Percentiles rank a stretch among this genome's conserved stretches.
phyloP scores from a whole-genome alignment of 2,888 invertebrate genomes.

The Smittia aterrima region DNA sequence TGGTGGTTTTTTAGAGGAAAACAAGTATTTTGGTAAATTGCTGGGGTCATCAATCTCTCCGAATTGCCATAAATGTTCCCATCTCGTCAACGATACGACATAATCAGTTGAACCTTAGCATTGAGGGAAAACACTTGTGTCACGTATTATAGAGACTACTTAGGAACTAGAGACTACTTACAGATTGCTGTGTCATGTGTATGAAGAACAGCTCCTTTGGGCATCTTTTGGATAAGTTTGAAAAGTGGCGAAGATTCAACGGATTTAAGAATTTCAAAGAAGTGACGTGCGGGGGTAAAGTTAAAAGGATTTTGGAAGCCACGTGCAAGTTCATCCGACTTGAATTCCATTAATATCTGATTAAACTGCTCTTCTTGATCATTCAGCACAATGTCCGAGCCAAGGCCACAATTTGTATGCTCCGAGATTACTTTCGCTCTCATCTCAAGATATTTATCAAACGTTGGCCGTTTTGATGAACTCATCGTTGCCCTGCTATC shows the following conservation, averaged over 20 bases:
- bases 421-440: constrained; percentile 55
- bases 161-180: background rate
- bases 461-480: constrained; percentile 46
- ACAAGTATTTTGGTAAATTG: constrained; percentile 24
- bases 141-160: no score
- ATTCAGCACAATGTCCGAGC: constrained; percentile 56
- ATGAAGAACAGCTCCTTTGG: constrained; percentile 75
- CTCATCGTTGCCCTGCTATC: background rate
- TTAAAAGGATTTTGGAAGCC: constrained; percentile 58
- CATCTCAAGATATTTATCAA: constrained; percentile 46
- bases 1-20: constrained; percentile 11
- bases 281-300: constrained; percentile 66
- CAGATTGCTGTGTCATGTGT: constrained; percentile 66
- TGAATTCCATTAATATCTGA: constrained; percentile 56
- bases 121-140: background rate
- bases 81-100: constrained; percentile 63
- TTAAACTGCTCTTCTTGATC: constrained; percentile 53
- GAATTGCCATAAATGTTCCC: constrained; percentile 60
- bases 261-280: constrained; percentile 60
- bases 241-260: constrained; percentile 66
- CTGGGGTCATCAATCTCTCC: background rate
- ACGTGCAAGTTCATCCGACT: constrained; percentile 57
- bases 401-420: constrained; percentile 56
- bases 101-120: constrained; percentile 58
- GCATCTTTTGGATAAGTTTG: constrained; percentile 64